A percentile compares a stretch with the other conserved stretches of the same genome.
phyloP scores from a whole-genome alignment of 2,797 vertebrate species.

The Lagocephalus sceleratus region DNA sequence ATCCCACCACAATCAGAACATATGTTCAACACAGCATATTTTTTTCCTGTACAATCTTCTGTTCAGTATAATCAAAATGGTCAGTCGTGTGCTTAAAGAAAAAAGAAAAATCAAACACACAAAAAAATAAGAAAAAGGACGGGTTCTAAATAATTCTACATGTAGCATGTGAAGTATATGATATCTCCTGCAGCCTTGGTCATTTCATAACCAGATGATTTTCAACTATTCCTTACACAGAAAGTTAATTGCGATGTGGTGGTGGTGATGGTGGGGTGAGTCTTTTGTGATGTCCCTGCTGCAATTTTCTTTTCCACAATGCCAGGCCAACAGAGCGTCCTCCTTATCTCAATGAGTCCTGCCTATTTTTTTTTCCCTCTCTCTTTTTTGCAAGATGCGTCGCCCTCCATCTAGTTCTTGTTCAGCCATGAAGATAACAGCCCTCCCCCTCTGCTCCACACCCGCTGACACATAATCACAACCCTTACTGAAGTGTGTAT shows the following conservation, averaged over 20 bases:
- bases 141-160: no score
- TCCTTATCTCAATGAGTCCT: constrained; percentile 56
- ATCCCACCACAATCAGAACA: no score
- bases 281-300: constrained; percentile 53
- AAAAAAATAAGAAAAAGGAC: no score
- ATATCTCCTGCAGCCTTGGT: constrained; percentile 35
- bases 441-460: constrained; percentile 18
- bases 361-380: constrained; percentile 3
- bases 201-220: constrained; percentile 54
- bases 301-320: constrained; percentile 57
- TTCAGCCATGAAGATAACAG: constrained; percentile 62
- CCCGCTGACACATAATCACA: constrained; percentile 61
- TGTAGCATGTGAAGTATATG: constrained; percentile 5
- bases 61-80: no score
- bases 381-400: constrained; percentile 56
- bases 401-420: constrained; percentile 53
- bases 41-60: no score
- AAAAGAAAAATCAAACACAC: no score
- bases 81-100: no score
- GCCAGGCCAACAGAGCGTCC: constrained; percentile 44
- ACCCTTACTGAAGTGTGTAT: constrained; percentile 56
- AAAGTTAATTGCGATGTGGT: constrained; percentile 39
- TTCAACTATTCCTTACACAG: constrained; percentile 49
- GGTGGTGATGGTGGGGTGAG: constrained; percentile 9
- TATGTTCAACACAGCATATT: no score